Conservation (phyloP, 1,140 invertebrate species). For the Hypsibius dujardini region DNA sequence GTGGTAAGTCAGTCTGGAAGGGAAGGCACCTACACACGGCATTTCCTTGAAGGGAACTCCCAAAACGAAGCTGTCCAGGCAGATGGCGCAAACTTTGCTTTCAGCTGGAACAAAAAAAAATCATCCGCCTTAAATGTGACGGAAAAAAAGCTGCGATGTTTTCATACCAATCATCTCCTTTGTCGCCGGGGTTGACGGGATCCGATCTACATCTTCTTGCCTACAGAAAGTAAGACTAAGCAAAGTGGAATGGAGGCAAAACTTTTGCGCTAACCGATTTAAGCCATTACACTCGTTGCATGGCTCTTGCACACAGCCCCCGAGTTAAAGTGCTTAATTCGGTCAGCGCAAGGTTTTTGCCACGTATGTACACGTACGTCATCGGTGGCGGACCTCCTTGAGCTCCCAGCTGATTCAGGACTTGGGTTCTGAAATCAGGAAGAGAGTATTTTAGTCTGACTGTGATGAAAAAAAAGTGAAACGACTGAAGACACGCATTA, state of each 20-base stretch:
- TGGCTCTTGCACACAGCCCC: no score
- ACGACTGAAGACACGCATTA: no score
- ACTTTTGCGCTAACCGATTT: no score
- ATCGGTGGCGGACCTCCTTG: conserved; percentile 4
- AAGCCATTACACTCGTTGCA: no score
- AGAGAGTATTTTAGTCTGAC: background rate
- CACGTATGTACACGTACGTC: background rate
- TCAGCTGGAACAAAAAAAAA: background rate
- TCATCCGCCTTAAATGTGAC: background rate
- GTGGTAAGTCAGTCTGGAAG: background rate
- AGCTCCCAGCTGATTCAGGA: conserved; percentile 9
- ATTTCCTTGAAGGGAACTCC: background rate
- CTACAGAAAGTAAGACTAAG: background rate
- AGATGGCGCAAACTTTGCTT: background rate
- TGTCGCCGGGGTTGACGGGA: background rate
- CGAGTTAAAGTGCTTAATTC: no score
- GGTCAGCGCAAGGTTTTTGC: no score
- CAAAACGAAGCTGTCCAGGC: background rate
- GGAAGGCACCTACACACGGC: background rate
- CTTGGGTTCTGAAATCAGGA: background rate
- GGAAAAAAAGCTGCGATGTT: no score
- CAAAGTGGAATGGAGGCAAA: no score
- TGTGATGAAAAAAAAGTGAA: no score
- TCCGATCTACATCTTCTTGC: conserved; percentile 5
- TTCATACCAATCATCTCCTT: background rate